These are phyloP conservation scores for Oncorhynchus kisutch DNA, from an alignment of 2,113 vertebrate species.

Conservation along the genomic window DNA sequence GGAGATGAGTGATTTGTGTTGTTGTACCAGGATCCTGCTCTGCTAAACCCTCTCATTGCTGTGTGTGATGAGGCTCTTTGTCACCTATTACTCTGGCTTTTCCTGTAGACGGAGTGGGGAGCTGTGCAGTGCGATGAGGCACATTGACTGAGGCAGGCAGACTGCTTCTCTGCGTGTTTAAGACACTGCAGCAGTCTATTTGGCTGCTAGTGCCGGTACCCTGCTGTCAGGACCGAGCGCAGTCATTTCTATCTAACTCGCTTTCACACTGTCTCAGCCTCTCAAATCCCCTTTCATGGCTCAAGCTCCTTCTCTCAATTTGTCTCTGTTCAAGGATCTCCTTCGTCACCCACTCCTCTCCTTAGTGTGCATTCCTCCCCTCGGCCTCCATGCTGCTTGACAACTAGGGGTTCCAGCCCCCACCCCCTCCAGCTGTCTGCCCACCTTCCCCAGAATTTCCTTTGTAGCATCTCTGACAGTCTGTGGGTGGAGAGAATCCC, in stretches of 20 bases:
- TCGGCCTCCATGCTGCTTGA: not conserved
- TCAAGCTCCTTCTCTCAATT: not conserved
- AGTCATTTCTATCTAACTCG: not conserved
- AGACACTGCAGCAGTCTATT: not conserved
- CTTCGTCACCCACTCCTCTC: not conserved
- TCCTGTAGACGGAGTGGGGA: not conserved
- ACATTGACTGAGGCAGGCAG: not conserved
- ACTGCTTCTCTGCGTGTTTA: not conserved
- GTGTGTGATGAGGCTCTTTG: not conserved
- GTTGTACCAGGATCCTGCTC: not conserved
- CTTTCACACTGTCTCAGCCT: not conserved
- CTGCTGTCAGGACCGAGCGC: not conserved
- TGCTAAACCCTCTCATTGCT: constrained; percentile 1
- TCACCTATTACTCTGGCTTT: not conserved
- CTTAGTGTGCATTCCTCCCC: not conserved
- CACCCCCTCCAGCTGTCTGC: not conserved
- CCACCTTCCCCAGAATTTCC: not conserved
- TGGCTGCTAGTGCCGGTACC: not conserved
- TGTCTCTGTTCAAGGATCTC: constrained; percentile 11
- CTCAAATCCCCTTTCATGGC: not conserved
- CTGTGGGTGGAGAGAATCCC: constrained; percentile 10
- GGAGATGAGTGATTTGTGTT: not conserved
- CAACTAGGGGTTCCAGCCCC: not conserved
- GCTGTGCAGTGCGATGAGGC: not conserved
- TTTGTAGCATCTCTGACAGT: constrained; percentile 13